Conservation (phyloP, 2,113 vertebrate genomes). For the crab-eating macaque (Macaca fascicularis) region T2T-MFA8v1.1 NC_088384.1:13155501-13156000, state of each 20-base stretch:
- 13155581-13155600: accelerated
- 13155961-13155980: too few species aligned
- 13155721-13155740: background rate
- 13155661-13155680: background rate
- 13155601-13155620: background rate
- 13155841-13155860: background rate
- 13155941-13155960: too few species aligned
- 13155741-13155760: background rate
- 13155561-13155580: background rate
- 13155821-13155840: background rate
- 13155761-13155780: background rate
- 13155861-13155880: background rate
- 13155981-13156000: too few species aligned
- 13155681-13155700: background rate
- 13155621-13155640: background rate
- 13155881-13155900: too few species aligned
- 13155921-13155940: background rate
- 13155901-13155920: background rate
- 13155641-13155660: background rate
- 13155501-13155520: too few species aligned
- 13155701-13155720: background rate
- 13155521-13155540: too few species aligned
- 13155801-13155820: background rate
- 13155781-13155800: background rate
- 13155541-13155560: too few species aligned